These are phyloP conservation scores for Sardina pilchardus DNA, from an alignment of 2,113 vertebrate genomes.

Conservation along the genomic window DNA sequence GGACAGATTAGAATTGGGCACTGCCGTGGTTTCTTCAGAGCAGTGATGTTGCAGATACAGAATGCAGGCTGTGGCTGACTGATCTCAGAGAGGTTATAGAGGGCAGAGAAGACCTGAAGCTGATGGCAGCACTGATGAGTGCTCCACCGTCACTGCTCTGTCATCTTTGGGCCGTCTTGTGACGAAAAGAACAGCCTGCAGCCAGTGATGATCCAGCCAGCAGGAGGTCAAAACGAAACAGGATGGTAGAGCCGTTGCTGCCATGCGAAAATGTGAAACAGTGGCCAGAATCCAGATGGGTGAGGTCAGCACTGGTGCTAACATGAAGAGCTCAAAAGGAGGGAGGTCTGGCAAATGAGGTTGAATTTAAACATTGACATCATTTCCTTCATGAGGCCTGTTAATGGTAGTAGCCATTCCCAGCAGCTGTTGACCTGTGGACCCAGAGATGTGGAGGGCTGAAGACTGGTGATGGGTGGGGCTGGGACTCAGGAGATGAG, in stretches of 20 bases:
- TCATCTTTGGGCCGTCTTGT: neutral
- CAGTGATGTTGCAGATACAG: neutral
- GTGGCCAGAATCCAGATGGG: constrained; percentile 6
- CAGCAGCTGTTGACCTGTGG: neutral
- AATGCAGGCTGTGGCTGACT: neutral
- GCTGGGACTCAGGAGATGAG: neutral
- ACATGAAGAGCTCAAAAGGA: neutral
- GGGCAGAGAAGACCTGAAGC: neutral
- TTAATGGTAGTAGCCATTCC: neutral
- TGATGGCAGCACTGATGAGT: neutral
- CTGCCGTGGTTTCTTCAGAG: neutral
- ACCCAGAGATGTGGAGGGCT: neutral
- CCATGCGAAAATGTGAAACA: neutral
- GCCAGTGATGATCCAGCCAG: neutral
- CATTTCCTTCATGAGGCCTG: neutral
- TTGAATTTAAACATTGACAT: neutral
- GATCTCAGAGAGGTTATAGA: neutral
- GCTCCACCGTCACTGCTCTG: neutral
- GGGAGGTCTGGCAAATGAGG: neutral
- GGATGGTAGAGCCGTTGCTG: neutral
- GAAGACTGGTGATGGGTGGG: neutral
- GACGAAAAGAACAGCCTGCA: neutral
- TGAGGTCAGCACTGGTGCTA: neutral
- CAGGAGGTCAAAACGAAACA: neutral
- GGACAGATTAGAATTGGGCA: neutral